phyloP scores from a whole-genome alignment of 2,797 vertebrate genomes.

The Tangara arthus region DNA sequence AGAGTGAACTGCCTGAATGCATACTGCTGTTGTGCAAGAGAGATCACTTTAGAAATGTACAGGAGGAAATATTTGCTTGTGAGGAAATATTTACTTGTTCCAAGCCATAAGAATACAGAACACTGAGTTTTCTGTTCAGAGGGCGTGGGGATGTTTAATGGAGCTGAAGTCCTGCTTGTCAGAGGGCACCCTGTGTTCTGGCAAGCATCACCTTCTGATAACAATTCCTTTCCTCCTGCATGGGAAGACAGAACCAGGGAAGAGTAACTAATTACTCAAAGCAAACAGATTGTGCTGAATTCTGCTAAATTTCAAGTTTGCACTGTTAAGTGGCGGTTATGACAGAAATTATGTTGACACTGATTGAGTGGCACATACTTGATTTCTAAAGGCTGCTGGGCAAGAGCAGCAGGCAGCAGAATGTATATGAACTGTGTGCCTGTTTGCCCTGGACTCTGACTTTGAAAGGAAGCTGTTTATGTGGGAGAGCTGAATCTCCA shows the following conservation, averaged over 20 bases:
- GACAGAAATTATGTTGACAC: fast-evolving
- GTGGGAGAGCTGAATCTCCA: neutral
- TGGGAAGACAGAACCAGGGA: neutral
- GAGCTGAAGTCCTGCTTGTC: neutral
- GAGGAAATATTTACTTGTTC: constrained; percentile 57
- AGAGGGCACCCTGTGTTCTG: neutral
- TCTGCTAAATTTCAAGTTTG: neutral
- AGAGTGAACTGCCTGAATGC: neutral
- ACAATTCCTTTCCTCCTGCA: neutral
- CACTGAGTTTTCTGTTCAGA: constrained; percentile 44
- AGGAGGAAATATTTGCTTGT: constrained; percentile 51
- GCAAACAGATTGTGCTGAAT: neutral
- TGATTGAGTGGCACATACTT: neutral
- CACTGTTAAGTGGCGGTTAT: neutral
- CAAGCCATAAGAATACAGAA: constrained; percentile 49
- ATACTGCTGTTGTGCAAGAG: constrained; percentile 34
- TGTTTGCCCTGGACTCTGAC: neutral
- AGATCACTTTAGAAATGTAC: constrained; percentile 21
- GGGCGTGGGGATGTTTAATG: neutral
- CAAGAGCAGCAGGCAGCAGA: neutral
- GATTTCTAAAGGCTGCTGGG: neutral
- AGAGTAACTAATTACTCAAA: neutral
- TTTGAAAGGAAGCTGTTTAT: constrained; percentile 41
- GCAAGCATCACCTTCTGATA: neutral
- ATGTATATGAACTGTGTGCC: neutral